Conservation (phyloP, 2,113 vertebrate species). For the Thomomys bottae region DNA sequence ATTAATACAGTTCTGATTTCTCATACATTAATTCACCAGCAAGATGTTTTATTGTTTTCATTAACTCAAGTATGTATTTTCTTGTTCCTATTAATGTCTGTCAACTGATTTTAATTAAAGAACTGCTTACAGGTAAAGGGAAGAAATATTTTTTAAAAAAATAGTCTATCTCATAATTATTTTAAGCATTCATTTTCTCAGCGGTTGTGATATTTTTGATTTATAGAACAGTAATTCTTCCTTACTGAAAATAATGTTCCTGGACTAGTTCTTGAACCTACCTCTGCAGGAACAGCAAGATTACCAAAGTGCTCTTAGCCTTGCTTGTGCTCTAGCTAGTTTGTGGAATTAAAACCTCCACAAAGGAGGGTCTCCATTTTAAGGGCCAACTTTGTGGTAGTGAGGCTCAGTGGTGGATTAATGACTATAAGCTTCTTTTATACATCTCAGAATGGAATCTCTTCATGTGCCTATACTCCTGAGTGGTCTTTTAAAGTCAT, state of each 20-base stretch:
- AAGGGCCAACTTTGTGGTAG: not conserved
- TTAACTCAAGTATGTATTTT: not conserved
- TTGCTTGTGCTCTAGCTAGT: too few relatives aligned
- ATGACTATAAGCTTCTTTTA: not conserved
- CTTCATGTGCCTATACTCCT: not conserved
- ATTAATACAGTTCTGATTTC: not conserved
- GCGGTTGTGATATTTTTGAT: not conserved
- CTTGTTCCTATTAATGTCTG: not conserved
- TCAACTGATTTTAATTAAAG: conserved; percentile 41
- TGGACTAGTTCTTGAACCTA: not conserved
- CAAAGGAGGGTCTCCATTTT: not conserved
- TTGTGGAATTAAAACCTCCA: not conserved
- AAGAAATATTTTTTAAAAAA: not conserved
- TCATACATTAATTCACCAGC: not conserved
- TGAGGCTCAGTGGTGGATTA: not conserved
- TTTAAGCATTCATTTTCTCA: conserved; percentile 27
- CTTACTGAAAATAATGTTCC: not conserved
- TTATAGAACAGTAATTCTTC: not conserved
- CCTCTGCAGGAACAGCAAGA: not conserved
- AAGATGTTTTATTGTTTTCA: conserved; percentile 19
- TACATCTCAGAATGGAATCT: not conserved
- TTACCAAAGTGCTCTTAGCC: not conserved
- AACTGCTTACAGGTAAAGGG: not conserved
- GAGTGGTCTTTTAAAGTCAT: not conserved
- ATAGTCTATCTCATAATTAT: not conserved